A percentile compares a stretch with the other conserved stretches of the same genome.
These are phyloP conservation scores for Leptura quadrifasciata DNA, from an alignment of 2,888 invertebrate species.

Conservation along the genomic window DNA sequence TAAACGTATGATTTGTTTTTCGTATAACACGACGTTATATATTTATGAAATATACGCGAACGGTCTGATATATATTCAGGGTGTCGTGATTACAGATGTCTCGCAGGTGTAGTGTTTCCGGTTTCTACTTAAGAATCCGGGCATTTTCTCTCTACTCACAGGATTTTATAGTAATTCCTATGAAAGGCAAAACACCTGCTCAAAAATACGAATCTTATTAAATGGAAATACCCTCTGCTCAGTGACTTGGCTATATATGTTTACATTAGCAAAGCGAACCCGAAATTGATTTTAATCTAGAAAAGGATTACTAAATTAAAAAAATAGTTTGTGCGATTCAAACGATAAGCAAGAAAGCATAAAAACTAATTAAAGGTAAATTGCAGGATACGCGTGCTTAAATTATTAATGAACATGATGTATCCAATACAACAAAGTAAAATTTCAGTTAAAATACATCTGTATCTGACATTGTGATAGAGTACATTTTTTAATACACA, in stretches of 20 bases:
- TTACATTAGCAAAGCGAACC: slow-evolving; percentile 27
- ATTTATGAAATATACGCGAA: slow-evolving; percentile 34
- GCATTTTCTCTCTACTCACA: slow-evolving; percentile 40
- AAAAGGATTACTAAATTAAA: slow-evolving; percentile 8
- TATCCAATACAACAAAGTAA: background rate
- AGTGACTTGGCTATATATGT: slow-evolving; percentile 20
- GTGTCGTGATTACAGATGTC: slow-evolving; percentile 55
- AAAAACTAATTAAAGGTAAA: background rate
- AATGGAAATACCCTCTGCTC: slow-evolving; percentile 38
- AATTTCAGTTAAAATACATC: background rate
- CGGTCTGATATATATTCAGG: slow-evolving; percentile 35
- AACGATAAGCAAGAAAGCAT: background rate
- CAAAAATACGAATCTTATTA: slow-evolving; percentile 49
- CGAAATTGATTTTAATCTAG: slow-evolving; percentile 9
- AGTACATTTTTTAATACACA: background rate
- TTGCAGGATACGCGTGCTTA: slow-evolving; percentile 7
- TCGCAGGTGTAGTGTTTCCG: slow-evolving; percentile 53
- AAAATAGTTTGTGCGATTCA: slow-evolving; percentile 22
- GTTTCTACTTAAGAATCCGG: slow-evolving; percentile 43
- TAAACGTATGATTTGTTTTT: slow-evolving; percentile 34
- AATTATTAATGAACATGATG: background rate
- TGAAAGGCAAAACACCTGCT: slow-evolving; percentile 50
- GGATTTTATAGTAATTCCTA: slow-evolving; percentile 49
- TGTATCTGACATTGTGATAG: background rate
- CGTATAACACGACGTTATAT: slow-evolving; percentile 25